Conservation (phyloP, 2,797 vertebrate genomes). For the Darevskia nairensis region DNA sequence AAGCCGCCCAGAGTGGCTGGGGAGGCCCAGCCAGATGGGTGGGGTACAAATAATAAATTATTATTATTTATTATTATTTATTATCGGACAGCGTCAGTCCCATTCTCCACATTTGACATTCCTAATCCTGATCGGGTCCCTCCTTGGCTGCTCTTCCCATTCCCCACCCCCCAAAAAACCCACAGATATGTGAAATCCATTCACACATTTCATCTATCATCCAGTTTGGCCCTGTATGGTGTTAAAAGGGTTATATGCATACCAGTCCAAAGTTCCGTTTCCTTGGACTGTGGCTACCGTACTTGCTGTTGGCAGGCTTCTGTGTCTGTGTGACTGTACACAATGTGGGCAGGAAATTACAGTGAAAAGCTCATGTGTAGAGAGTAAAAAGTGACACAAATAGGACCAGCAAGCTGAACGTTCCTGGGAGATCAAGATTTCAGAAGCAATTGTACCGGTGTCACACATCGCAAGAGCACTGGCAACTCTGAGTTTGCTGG, state of each 20-base stretch:
- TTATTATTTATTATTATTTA: too few relatives aligned
- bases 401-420: constrained; percentile 17
- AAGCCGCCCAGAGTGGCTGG: too few relatives aligned
- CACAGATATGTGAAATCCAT: neutral
- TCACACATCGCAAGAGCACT: constrained; percentile 5
- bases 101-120: neutral
- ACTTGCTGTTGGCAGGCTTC: neutral
- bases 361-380: constrained; percentile 35
- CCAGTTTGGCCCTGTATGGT: neutral
- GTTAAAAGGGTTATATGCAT: constrained; percentile 1
- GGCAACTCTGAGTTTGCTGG: constrained; percentile 12
- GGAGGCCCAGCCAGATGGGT: too few relatives aligned
- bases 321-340: neutral
- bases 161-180: neutral
- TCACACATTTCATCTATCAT: neutral
- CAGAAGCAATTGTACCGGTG: constrained; percentile 31
- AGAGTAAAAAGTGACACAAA: constrained; percentile 5
- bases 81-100: neutral
- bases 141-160: neutral
- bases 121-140: too few relatives aligned
- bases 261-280: constrained; percentile 33
- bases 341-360: constrained; percentile 54
- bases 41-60: too few relatives aligned
- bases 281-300: neutral
- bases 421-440: constrained; percentile 12